Evolutionary conservation across 1,140 invertebrate genomes (phyloP), one percentile per base, ranked within the genome.

Genomic region (Drosophila sulfurigaster): DNA sequence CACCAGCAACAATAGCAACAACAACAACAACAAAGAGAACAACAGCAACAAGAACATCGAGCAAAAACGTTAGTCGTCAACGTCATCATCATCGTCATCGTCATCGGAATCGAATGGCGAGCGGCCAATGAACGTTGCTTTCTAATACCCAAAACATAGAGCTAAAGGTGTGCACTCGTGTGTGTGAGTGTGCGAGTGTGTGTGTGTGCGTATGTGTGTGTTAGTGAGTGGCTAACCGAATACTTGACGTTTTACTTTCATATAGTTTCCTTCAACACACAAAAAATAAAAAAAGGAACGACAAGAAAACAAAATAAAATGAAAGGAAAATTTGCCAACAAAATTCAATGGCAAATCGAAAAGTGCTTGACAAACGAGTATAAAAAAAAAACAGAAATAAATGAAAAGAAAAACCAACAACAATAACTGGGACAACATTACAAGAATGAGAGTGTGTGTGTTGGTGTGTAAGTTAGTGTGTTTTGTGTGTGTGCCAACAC

Each of bases 261-360:
- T 88, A 73, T 70, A 66, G 66, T 75, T 83, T 79, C 2, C 56
- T 56, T 43, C 28, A 73, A 63, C 75, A 75, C 49, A 51, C 58
- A 41, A 56, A 67, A 25, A 25, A 25, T 25, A 75, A 67, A 45
- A 69, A 32, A 58, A 51, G 51, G 30, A 28, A 20, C n/a, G 58
- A 38, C 13, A 72, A 30, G 46, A 63, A 79, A 77, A 46, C 46
- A 30, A 56, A 52, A 59, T 35, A 30, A 38, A 28, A 60, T 10
- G 51, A 41, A 60, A 54, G 51, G 8, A 43, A 69, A 63, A 63
- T 49, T 62, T 28, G 4, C 10, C 58, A 63, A 56, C 59, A 41
- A 73, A 73, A 83, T 77, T 80, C 72, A 85, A 80, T 83, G 78
- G 58, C 77, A 70, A 80, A 83, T 85, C 82, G 81, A 83, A 75